A percentile compares a stretch with the other conserved stretches of the same genome.
Evolutionary conservation across 2,113 vertebrate genomes (phyloP).

Genomic region (Ovis aries): DNA sequence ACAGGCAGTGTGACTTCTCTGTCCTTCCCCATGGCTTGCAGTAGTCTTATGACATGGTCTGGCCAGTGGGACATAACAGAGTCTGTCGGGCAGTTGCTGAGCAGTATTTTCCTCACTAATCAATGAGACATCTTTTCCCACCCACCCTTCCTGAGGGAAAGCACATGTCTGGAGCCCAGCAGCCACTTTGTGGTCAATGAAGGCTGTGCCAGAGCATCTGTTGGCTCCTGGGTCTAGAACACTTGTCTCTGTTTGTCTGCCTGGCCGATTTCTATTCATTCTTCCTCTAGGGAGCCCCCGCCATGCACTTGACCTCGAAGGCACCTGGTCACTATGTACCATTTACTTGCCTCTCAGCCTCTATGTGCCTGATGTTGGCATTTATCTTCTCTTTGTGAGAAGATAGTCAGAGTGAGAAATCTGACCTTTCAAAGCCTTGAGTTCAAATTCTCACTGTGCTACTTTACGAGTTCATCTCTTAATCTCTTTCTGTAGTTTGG

Average conservation of each 20-base stretch:
- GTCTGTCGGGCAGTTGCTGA: background rate
- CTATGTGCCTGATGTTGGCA: background rate
- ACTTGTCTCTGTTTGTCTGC: background rate
- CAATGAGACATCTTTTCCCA: background rate
- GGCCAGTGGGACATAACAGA: background rate
- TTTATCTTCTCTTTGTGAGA: background rate
- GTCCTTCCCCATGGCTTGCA: background rate
- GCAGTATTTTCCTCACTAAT: background rate
- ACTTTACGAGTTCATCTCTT: background rate
- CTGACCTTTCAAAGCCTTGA: background rate
- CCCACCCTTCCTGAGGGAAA: background rate
- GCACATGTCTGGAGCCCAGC: background rate
- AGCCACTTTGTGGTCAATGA: too few relatives aligned
- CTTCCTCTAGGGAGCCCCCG: background rate
- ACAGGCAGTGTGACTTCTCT: background rate
- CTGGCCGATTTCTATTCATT: background rate
- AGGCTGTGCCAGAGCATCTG: fast-evolving
- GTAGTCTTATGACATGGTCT: background rate
- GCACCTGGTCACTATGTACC: background rate
- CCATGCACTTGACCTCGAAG: too few relatives aligned
- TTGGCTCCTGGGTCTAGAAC: background rate
- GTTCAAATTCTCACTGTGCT: background rate
- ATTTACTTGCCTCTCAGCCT: background rate
- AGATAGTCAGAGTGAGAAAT: background rate
- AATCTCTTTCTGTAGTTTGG: background rate